Conservation (phyloP, 2,888 invertebrate species). For the Linnaemya tessellans region DNA sequence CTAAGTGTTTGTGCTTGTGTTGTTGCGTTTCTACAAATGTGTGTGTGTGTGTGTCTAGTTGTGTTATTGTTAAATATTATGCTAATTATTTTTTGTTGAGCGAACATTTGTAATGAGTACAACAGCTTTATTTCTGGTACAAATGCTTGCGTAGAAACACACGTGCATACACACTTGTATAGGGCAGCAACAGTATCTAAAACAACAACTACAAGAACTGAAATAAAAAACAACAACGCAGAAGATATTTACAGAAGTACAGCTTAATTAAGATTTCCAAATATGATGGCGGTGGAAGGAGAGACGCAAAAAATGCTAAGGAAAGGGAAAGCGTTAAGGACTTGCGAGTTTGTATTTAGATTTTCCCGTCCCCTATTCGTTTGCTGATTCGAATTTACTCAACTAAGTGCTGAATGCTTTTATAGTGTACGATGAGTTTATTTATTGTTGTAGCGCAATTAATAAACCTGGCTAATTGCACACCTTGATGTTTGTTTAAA, state of each 20-base stretch:
- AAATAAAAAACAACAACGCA: constrained; percentile 20
- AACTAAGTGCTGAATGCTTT: constrained; percentile 31
- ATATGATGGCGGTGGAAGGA: neutral
- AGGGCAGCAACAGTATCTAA: neutral
- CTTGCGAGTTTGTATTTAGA: constrained; percentile 2
- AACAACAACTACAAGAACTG: constrained; percentile 24
- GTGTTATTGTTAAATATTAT: constrained; percentile 70
- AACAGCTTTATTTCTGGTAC: constrained; percentile 34
- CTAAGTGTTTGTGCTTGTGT: neutral
- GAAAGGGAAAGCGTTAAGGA: constrained; percentile 4
- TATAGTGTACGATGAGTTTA: constrained; percentile 55
- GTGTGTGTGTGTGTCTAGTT: constrained; percentile 5
- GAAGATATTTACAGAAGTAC: constrained; percentile 50
- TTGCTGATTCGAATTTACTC: constrained; percentile 12
- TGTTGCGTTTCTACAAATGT: no score
- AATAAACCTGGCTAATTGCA: constrained; percentile 71
- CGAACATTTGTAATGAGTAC: constrained; percentile 65
- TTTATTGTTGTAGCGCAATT: constrained; percentile 69
- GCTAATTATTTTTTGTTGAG: constrained; percentile 68
- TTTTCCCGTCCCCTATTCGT: neutral
- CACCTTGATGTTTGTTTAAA: constrained; percentile 69
- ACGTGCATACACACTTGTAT: neutral
- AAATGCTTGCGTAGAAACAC: neutral
- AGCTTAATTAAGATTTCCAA: constrained; percentile 59
- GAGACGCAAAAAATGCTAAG: neutral